Evolutionary conservation across 2,113 vertebrate genomes (phyloP).

Genomic region (Apus apus): DNA sequence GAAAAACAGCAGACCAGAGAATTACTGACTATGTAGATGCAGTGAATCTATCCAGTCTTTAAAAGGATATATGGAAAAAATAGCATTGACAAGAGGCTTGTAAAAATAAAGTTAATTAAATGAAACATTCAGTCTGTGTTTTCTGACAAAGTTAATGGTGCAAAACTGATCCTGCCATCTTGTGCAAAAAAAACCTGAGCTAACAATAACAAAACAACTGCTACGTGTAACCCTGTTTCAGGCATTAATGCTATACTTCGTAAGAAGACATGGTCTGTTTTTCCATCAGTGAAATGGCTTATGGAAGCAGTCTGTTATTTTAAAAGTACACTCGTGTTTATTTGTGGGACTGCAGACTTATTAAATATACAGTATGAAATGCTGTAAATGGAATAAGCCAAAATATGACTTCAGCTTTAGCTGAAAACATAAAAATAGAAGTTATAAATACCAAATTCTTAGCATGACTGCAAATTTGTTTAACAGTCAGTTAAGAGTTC

Average conservation of each 20-base stretch:
- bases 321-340: background rate
- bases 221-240: background rate
- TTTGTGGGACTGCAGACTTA: background rate
- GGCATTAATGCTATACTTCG: fast-evolving
- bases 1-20: background rate
- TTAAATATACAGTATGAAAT: background rate
- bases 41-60: background rate
- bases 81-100: background rate
- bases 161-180: background rate
- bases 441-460: background rate
- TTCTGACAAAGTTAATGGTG: background rate
- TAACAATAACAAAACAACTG: background rate
- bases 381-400: background rate
- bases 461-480: background rate
- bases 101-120: background rate
- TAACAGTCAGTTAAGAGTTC: background rate
- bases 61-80: background rate
- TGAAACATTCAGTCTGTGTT: background rate
- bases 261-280: background rate
- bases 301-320: background rate
- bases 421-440: background rate
- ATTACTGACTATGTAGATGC: background rate
- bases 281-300: background rate
- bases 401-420: background rate
- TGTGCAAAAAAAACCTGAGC: background rate